Evolutionary conservation across 1,140 invertebrate genomes (phyloP).

Genomic region (Pogonomyrmex californicus): DNA sequence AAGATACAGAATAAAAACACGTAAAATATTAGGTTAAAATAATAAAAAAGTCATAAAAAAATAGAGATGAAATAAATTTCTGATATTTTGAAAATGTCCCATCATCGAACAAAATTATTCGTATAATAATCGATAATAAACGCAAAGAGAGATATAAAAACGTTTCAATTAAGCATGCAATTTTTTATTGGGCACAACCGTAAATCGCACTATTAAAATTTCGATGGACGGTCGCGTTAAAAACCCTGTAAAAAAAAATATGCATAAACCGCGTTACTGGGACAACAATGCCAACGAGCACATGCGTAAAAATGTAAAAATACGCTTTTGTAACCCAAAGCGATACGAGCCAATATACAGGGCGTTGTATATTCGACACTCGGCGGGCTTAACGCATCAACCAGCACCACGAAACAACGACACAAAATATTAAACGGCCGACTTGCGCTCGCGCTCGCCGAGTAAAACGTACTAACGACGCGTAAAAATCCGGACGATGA

Average conservation of each 20-base stretch:
- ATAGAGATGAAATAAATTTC: neutral
- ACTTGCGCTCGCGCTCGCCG: constrained; percentile 31
- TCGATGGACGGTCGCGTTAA: neutral
- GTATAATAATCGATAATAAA: constrained; percentile 36
- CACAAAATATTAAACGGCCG: constrained; percentile 56
- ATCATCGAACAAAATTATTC: constrained; percentile 20
- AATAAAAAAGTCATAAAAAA: neutral
- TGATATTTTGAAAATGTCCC: neutral
- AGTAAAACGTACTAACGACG: constrained; percentile 55
- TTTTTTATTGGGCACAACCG: constrained; percentile 14
- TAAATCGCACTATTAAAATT: constrained; percentile 44
- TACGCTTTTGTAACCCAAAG: constrained; percentile 59
- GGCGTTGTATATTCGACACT: constrained; percentile 57
- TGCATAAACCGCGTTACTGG: constrained; percentile 51
- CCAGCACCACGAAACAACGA: constrained; percentile 41
- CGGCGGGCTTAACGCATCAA: constrained; percentile 51
- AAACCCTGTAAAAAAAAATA: constrained; percentile 15
- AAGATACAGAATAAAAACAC: neutral
- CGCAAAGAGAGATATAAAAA: constrained; percentile 30
- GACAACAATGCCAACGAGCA: constrained; percentile 30
- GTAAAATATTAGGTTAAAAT: neutral
- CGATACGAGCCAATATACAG: constrained; percentile 55
- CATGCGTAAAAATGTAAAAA: constrained; percentile 60
- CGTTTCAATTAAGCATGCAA: constrained; percentile 49
- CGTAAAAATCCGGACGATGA: constrained; percentile 54